A percentile compares a stretch with the other conserved stretches of the same genome.
Evolutionary conservation across 2,113 vertebrate genomes (phyloP).

Genomic region (Cololabis saira): DNA sequence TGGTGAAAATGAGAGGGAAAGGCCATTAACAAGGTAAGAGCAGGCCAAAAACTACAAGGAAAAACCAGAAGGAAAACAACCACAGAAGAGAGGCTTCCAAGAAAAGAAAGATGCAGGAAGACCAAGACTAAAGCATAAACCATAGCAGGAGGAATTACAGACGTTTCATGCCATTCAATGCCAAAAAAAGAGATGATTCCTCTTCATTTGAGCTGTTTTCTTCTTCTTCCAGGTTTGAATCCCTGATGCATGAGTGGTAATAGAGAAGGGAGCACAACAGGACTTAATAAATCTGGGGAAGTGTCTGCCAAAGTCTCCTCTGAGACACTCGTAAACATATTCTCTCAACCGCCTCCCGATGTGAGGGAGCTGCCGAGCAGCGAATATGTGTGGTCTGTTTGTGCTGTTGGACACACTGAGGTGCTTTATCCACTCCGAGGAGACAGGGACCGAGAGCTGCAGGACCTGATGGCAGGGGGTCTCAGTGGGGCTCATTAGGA

Average conservation of each 20-base stretch:
- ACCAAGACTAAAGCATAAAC: not conserved
- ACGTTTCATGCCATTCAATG: too few species aligned
- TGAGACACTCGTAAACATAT: constrained; percentile 36
- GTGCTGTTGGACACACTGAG: constrained; percentile 4
- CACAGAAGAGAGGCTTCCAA: too few species aligned
- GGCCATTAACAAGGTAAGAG: too few species aligned
- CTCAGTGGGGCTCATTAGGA: constrained; percentile 72
- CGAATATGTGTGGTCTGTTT: constrained; percentile 14
- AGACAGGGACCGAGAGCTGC: constrained; percentile 26
- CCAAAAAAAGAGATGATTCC: too few species aligned
- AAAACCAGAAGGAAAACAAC: too few species aligned
- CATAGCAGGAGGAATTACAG: not conserved
- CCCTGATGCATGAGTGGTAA: not conserved
- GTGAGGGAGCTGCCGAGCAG: not conserved
- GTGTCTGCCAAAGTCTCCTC: constrained; percentile 10
- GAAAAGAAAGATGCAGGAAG: too few species aligned
- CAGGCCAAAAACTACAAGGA: too few species aligned
- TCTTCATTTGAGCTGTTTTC: not conserved
- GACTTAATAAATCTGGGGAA: constrained; percentile 40
- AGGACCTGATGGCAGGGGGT: constrained; percentile 29
- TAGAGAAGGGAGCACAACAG: too few species aligned
- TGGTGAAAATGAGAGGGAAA: too few species aligned
- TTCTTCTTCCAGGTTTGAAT: not conserved
- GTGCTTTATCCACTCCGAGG: constrained; percentile 51
- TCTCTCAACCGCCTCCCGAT: constrained; percentile 20